These are phyloP conservation scores for Varanus komodoensis DNA, from an alignment of 2,113 vertebrate species.

Conservation along the genomic window DNA sequence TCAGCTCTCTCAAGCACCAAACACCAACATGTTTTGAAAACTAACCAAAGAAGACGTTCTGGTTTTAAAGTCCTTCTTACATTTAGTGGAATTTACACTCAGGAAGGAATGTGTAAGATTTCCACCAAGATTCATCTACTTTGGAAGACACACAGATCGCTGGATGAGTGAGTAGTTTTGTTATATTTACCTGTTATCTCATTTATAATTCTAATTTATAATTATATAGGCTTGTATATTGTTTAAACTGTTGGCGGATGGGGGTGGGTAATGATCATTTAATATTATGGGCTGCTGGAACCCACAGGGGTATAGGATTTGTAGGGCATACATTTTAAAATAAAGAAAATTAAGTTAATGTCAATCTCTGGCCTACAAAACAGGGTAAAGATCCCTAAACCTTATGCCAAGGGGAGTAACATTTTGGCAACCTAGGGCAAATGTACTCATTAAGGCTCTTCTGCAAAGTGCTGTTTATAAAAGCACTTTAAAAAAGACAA, in stretches of 20 bases:
- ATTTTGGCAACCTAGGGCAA: conserved; percentile 18
- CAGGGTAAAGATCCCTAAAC: not conserved
- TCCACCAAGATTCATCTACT: not conserved
- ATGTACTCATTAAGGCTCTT: not conserved
- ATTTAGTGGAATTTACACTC: not conserved
- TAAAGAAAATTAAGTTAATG: not conserved
- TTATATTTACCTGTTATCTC: not conserved
- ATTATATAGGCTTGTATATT: not conserved
- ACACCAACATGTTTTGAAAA: not conserved
- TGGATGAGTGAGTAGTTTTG: not conserved
- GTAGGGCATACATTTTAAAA: not conserved
- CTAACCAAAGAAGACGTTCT: not conserved
- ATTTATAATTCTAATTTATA: not conserved
- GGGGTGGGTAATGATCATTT: not conserved
- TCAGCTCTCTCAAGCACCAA: too few species aligned
- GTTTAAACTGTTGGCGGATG: not conserved
- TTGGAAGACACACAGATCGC: not conserved
- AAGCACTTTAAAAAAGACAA: conserved; percentile 23
- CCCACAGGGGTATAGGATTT: not conserved
- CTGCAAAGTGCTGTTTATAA: conserved; percentile 20
- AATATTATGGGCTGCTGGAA: not conserved
- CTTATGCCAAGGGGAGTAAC: not conserved
- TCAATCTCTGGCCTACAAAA: not conserved
- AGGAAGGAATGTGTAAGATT: not conserved
- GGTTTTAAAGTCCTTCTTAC: not conserved